These are phyloP conservation scores for Pantherophis alleghaniensis DNA, from an alignment of 2,797 vertebrate species.

Conservation along the genomic window DNA sequence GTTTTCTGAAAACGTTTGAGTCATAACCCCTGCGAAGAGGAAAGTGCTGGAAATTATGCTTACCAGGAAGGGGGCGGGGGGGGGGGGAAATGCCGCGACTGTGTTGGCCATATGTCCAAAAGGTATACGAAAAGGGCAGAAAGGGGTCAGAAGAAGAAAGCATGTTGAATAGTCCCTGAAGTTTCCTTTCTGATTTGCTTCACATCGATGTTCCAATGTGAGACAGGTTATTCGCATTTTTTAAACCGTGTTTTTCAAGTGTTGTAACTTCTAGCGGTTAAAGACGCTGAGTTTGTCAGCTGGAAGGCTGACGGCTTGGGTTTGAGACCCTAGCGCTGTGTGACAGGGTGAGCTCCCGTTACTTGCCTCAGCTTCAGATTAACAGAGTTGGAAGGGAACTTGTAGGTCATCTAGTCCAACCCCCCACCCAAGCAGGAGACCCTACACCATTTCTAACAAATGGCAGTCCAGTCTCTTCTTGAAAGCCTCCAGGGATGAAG, in stretches of 20 bases:
- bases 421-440: too few species aligned
- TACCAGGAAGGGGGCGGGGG: neutral
- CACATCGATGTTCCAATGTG: neutral
- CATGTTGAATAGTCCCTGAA: conserved; percentile 5
- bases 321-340: neutral
- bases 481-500: too few species aligned
- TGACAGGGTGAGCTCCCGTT: neutral
- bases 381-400: too few species aligned
- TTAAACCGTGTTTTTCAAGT: neutral
- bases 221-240: neutral
- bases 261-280: neutral
- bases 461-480: too few species aligned
- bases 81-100: conserved; percentile 19
- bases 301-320: neutral
- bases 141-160: conserved; percentile 48
- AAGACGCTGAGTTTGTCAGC: neutral
- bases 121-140: conserved; percentile 48
- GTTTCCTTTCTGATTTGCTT: conserved; percentile 1
- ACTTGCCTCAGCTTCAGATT: neutral
- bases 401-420: too few species aligned
- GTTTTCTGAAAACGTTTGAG: conserved; percentile 48
- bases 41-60: conserved; percentile 38
- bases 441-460: too few species aligned
- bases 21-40: conserved; percentile 26
- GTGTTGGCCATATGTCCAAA: conserved; percentile 59